These are phyloP conservation scores for Rhineura floridana DNA, from an alignment of 2,113 vertebrate genomes.

Conservation along the genomic window DNA sequence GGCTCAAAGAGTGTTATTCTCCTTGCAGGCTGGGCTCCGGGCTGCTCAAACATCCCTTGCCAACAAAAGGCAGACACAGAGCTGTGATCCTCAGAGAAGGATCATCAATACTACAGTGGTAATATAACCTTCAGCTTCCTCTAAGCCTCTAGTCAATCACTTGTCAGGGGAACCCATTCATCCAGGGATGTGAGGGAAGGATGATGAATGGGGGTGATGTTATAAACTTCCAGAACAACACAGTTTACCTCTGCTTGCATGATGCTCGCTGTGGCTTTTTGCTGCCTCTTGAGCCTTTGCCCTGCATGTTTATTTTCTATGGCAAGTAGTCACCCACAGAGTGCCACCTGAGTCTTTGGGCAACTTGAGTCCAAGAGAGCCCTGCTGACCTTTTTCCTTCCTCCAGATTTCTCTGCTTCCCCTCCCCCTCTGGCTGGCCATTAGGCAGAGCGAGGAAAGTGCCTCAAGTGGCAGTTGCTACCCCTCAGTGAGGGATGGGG, in stretches of 20 bases:
- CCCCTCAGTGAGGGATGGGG: too few relatives aligned
- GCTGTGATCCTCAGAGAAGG: not conserved
- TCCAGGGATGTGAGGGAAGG: not conserved
- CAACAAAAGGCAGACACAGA: not conserved
- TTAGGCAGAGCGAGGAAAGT: too few relatives aligned
- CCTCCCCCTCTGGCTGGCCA: too few relatives aligned
- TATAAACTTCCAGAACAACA: not conserved
- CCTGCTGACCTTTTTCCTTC: too few relatives aligned
- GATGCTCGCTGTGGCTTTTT: not conserved
- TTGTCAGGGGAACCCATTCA: not conserved
- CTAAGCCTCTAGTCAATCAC: conserved; percentile 2
- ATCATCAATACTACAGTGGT: not conserved
- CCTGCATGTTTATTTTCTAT: too few relatives aligned
- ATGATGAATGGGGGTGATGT: accelerated
- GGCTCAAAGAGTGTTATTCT: conserved; percentile 10
- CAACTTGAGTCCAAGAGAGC: too few relatives aligned
- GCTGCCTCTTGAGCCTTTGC: accelerated
- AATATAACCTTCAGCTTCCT: not conserved
- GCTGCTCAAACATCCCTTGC: conserved; percentile 19
- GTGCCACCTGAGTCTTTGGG: not conserved
- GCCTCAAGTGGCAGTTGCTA: too few relatives aligned
- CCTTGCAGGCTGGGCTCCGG: not conserved
- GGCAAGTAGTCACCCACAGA: accelerated
- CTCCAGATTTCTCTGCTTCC: too few relatives aligned
- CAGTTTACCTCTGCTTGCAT: not conserved